phyloP scores from a whole-genome alignment of 2,888 invertebrate species.

The Lepidochrysops patricia region DNA sequence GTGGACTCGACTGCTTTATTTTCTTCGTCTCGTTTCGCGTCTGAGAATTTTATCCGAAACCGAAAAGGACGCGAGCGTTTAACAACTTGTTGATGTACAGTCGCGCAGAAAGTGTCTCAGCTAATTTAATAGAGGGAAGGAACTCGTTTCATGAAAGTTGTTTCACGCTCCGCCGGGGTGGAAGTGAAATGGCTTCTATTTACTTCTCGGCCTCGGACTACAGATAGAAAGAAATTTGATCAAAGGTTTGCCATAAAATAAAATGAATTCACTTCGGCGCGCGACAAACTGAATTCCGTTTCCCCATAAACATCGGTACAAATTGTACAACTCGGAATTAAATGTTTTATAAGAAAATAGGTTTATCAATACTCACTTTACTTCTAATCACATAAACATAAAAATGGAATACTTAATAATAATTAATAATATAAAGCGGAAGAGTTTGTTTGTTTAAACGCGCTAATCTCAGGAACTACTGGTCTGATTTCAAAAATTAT shows the following conservation, averaged over 20 bases:
- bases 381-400: no score
- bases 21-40: not conserved
- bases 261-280: slow-evolving; percentile 7
- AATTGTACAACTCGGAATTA: not conserved
- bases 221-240: slow-evolving; percentile 12
- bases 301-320: not conserved
- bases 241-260: slow-evolving; percentile 13
- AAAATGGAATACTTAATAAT: no score
- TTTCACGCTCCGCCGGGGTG: slow-evolving; percentile 18
- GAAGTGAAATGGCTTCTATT: slow-evolving; percentile 20
- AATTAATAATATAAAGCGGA: no score
- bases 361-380: not conserved
- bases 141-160: slow-evolving; percentile 18
- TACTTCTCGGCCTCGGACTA: slow-evolving; percentile 16
- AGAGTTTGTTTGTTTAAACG: no score
- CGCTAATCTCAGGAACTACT: no score
- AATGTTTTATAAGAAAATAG: not conserved
- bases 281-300: not conserved
- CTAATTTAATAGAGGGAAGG: slow-evolving; percentile 16
- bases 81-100: slow-evolving; percentile 15
- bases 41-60: not conserved
- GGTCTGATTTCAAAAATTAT: no score
- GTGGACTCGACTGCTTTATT: not conserved
- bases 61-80: not conserved
- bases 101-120: slow-evolving; percentile 13